Evolutionary conservation across 2,888 invertebrate species (phyloP).

Genomic region (Eustalomyia histrio): DNA sequence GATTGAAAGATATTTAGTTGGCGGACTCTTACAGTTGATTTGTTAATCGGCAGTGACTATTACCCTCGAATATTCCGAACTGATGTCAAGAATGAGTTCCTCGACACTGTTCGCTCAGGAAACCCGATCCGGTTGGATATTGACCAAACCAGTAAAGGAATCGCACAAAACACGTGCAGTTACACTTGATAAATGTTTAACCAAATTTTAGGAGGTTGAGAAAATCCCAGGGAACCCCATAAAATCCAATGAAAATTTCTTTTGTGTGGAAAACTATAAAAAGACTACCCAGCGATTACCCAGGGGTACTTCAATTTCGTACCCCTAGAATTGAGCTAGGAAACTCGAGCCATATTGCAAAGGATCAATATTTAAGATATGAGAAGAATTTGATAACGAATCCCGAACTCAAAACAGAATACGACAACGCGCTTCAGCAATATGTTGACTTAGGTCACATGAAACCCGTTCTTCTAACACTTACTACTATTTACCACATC

Average conservation of each 20-base stretch:
- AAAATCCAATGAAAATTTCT: neutral
- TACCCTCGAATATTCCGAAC: neutral
- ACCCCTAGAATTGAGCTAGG: neutral
- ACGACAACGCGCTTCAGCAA: conserved; percentile 5
- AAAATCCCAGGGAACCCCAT: neutral
- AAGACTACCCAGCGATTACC: neutral
- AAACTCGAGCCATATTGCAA: neutral
- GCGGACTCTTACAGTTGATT: neutral
- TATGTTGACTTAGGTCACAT: conserved; percentile 18
- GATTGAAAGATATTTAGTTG: neutral
- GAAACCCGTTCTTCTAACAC: neutral
- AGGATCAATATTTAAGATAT: neutral
- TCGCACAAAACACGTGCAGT: neutral
- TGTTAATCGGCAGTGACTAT: neutral
- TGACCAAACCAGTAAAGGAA: neutral
- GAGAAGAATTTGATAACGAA: conserved; percentile 4
- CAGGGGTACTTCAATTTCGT: neutral
- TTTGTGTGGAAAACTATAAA: neutral
- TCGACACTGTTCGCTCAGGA: neutral
- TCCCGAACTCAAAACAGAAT: neutral
- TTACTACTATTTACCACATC: conserved; percentile 36
- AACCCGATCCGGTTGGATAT: neutral
- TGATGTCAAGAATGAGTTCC: neutral
- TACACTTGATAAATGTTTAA: conserved; percentile 4
- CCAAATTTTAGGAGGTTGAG: conserved; percentile 9